Conservation (phyloP, 1,140 invertebrate species). For the Drosophila tani region DNA sequence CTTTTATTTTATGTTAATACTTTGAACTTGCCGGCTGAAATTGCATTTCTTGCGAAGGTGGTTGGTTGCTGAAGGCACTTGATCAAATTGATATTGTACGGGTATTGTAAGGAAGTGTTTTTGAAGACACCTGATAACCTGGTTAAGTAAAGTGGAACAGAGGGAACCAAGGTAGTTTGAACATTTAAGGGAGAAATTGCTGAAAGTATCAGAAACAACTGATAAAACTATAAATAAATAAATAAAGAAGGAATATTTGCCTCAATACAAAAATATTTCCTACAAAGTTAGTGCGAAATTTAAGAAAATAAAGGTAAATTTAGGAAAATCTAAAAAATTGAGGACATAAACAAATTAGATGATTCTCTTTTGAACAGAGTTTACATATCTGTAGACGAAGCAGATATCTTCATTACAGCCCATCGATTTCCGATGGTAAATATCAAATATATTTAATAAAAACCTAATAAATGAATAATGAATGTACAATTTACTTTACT, state of each 20-base stretch:
- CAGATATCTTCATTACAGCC: too few relatives aligned
- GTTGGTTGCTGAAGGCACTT: conserved; percentile 8
- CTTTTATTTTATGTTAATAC: conserved; percentile 29
- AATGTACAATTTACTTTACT: background rate
- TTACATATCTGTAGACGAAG: too few relatives aligned
- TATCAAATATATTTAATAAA: too few relatives aligned
- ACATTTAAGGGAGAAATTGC: background rate
- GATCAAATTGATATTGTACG: conserved; percentile 9
- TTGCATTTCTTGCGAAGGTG: conserved; percentile 37
- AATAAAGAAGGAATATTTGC: too few relatives aligned
- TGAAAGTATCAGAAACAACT: too few relatives aligned
- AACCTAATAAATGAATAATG: background rate
- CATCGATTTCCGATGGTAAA: too few relatives aligned
- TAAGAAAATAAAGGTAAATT: background rate
- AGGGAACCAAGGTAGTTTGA: too few relatives aligned
- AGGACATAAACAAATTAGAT: too few relatives aligned
- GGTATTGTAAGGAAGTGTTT: conserved; percentile 4
- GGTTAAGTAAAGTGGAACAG: background rate
- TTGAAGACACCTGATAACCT: conserved; percentile 14
- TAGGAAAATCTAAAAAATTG: background rate
- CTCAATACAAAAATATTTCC: too few relatives aligned
- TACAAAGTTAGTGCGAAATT: too few relatives aligned
- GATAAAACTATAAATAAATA: too few relatives aligned
- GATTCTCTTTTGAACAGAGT: too few relatives aligned
- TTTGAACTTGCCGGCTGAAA: conserved; percentile 35